phyloP scores from a whole-genome alignment of 2,113 vertebrate genomes.

The Anas platyrhynchos region DNA sequence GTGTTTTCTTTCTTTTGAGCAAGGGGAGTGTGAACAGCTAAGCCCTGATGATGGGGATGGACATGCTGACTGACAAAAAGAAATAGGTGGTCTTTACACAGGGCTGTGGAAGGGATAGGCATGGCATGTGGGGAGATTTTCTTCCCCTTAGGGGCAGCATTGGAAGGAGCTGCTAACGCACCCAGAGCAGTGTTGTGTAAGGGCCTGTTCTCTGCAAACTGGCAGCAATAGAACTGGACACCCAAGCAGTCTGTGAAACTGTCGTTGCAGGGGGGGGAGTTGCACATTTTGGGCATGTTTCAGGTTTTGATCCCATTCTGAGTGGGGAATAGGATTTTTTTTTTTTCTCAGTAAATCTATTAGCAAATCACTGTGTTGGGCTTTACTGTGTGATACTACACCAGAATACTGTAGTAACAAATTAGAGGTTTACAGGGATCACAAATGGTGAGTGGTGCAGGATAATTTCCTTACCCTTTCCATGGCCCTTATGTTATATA shows the following conservation, averaged over 20 bases:
- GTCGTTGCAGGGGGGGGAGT: not conserved
- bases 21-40: accelerated
- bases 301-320: not conserved
- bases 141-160: not conserved
- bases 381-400: not conserved
- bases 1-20: not conserved
- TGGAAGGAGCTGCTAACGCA: not conserved
- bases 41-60: not conserved
- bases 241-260: accelerated
- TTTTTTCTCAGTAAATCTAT: not conserved
- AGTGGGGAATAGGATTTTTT: not conserved
- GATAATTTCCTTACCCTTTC: not conserved
- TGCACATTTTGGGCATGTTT: not conserved
- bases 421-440: not conserved
- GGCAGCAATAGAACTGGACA: not conserved
- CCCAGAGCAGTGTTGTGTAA: not conserved
- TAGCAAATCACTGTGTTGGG: accelerated
- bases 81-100: not conserved
- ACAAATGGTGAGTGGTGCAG: not conserved
- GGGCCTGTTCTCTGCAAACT: not conserved
- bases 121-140: not conserved
- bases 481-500: not conserved
- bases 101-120: not conserved
- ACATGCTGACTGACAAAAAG: constrained; percentile 4
- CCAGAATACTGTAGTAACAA: not conserved